Evolutionary conservation across 2,113 vertebrate species (phyloP).

Genomic region (Columbina picui): DNA sequence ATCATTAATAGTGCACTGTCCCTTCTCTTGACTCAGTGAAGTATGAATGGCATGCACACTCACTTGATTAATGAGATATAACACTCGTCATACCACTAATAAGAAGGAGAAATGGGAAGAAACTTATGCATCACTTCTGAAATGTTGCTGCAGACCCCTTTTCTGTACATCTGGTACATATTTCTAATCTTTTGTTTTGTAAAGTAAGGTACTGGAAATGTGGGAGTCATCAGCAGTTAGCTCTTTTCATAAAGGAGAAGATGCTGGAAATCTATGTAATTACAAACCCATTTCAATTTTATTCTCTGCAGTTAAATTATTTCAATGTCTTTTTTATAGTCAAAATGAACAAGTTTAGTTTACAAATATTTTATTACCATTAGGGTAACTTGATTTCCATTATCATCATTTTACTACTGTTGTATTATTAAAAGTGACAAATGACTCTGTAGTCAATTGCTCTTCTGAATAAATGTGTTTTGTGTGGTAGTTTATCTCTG

Average conservation of each 20-base stretch:
- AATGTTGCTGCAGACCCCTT: slow-evolving; percentile 60
- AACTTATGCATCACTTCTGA: slow-evolving; percentile 51
- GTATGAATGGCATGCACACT: neutral
- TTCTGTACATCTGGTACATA: slow-evolving; percentile 58
- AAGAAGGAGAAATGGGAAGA: slow-evolving; percentile 52
- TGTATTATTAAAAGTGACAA: slow-evolving; percentile 75
- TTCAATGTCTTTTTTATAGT: slow-evolving; percentile 69
- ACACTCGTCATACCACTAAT: slow-evolving; percentile 61
- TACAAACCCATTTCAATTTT: slow-evolving; percentile 74
- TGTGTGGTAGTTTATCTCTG: slow-evolving; percentile 41
- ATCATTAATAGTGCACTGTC: neutral
- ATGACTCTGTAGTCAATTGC: slow-evolving; percentile 38
- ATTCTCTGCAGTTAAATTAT: slow-evolving; percentile 74
- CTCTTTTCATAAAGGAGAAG: slow-evolving; percentile 61
- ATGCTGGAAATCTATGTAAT: slow-evolving; percentile 74
- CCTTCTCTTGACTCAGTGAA: slow-evolving; percentile 4
- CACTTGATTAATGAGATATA: slow-evolving; percentile 57
- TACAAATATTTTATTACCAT: slow-evolving; percentile 78
- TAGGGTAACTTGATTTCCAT: slow-evolving; percentile 66
- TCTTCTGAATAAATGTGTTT: slow-evolving; percentile 44
- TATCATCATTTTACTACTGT: slow-evolving; percentile 64
- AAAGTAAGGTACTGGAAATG: slow-evolving; percentile 35
- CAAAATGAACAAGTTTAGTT: slow-evolving; percentile 71
- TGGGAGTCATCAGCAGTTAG: slow-evolving; percentile 46
- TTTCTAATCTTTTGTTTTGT: slow-evolving; percentile 67